phyloP scores from a whole-genome alignment of 2,113 vertebrate genomes.

The Hemiscyllium ocellatum region DNA sequence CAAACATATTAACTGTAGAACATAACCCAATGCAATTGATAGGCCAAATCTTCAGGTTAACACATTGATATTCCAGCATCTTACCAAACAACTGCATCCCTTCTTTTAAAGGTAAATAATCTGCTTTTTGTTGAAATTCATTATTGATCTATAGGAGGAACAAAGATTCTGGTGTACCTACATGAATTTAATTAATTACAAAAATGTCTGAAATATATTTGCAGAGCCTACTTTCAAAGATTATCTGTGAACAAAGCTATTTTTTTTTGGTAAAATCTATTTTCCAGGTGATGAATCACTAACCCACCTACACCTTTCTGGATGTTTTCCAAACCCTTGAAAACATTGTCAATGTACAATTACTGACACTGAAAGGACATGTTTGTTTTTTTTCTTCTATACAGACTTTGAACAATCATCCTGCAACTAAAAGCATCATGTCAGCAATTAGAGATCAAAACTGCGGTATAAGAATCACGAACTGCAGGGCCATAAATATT shows the following conservation, averaged over 20 bases:
- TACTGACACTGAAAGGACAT: background rate
- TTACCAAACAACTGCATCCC: background rate
- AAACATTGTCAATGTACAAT: background rate
- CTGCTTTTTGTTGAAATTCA: background rate
- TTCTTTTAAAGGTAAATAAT: background rate
- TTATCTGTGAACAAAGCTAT: background rate
- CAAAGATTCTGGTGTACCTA: background rate
- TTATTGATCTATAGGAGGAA: background rate
- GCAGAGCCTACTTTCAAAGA: background rate
- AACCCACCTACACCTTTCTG: slow-evolving; percentile 24
- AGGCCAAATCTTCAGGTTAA: background rate
- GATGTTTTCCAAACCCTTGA: background rate
- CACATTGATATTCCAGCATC: background rate
- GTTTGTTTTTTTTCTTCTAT: background rate
- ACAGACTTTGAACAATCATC: background rate
- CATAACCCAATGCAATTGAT: too few species aligned
- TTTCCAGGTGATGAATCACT: slow-evolving; percentile 5
- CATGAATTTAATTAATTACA: background rate
- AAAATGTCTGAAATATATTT: background rate
- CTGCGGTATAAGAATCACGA: background rate
- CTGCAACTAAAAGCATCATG: background rate
- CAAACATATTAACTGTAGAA: too few species aligned
- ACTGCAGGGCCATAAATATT: background rate
- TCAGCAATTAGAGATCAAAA: slow-evolving; percentile 8
- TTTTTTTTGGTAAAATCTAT: background rate